Evolutionary conservation across 1,140 invertebrate genomes (phyloP), one percentile per base, ranked within the genome.

Genomic region (Stenopsyche tienmushanensis): DNA sequence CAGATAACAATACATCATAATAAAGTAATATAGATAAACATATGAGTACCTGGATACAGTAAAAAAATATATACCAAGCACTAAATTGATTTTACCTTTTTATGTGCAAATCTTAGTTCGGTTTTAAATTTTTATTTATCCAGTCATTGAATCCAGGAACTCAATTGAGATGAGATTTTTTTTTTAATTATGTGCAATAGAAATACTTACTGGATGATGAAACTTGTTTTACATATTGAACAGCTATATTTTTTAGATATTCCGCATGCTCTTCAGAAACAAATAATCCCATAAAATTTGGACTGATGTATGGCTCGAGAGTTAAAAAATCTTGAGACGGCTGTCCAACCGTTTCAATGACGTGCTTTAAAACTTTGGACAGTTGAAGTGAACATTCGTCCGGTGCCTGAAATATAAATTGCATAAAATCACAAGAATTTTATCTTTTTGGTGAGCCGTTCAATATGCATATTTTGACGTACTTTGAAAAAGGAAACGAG

Each of bases 401-500:
- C 1, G 88, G 84, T 29, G 88, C 89, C 90, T 92, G 67, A 1
- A 47, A n/a, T 49, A 57, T 58, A 62, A 72, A 21, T 8, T 57
- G 53, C 17, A 47, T 8, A 8, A 47, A 23, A 45, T 0, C 20
- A 57, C 62, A 29, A 15, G 18, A 10, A 59, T 42, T 58, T 39
- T 59, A 47, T 53, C 25, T 44, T 26, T 41, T 39, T 13, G 29
- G 29, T 34, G 5, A 34, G 29, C 29, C 5, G 29, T 34, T 34
- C 29, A 34, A 34, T 54, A 62, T 17, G 9, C 10, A 47, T 58
- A 20, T 13, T 34, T 53, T 68, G 71, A n/a, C 23, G 10, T 80
- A 94, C 92, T 82, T 92, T 91, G 73, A 95, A 95, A 77, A 92
- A 93, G 8, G 92, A 89, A 41, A 92, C 90, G 29, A 96, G 80